A percentile compares a stretch with the other conserved stretches of the same genome.
Evolutionary conservation across 2,113 vertebrate species (phyloP).

Genomic region (Lathamus discolor): DNA sequence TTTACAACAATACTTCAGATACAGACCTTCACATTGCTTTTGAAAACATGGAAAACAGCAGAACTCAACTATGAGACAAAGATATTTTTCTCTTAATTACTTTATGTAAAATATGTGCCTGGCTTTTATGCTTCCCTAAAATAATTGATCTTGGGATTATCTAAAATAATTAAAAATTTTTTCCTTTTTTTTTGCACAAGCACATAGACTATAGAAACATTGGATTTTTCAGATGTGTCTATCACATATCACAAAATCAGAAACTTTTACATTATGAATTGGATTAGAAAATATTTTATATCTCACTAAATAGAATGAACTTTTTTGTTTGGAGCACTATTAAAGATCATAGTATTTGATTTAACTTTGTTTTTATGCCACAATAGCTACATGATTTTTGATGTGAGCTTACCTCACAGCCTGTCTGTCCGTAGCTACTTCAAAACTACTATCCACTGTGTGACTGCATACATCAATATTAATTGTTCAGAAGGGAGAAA

Average conservation of each 20-base stretch:
- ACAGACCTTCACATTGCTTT: not conserved
- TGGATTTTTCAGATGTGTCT: not conserved
- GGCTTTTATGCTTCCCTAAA: not conserved
- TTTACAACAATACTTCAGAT: not conserved
- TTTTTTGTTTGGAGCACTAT: not conserved
- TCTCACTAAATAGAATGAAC: not conserved
- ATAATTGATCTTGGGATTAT: not conserved
- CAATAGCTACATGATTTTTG: not conserved
- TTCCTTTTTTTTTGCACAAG: not conserved
- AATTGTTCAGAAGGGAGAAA: not conserved
- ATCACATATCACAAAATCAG: not conserved
- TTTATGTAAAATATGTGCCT: not conserved
- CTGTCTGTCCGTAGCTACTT: not conserved
- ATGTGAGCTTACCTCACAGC: not conserved
- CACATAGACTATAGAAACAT: not conserved
- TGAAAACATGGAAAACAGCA: not conserved
- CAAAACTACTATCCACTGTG: not conserved
- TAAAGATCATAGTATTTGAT: not conserved
- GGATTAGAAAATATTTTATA: not conserved
- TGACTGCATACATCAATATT: not conserved
- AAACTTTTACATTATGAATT: not conserved
- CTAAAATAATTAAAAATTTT: not conserved
- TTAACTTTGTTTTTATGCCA: not conserved
- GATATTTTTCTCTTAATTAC: not conserved
- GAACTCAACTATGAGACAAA: not conserved